Conservation (phyloP, 2,888 invertebrate species). For the Laothoe populi region DNA sequence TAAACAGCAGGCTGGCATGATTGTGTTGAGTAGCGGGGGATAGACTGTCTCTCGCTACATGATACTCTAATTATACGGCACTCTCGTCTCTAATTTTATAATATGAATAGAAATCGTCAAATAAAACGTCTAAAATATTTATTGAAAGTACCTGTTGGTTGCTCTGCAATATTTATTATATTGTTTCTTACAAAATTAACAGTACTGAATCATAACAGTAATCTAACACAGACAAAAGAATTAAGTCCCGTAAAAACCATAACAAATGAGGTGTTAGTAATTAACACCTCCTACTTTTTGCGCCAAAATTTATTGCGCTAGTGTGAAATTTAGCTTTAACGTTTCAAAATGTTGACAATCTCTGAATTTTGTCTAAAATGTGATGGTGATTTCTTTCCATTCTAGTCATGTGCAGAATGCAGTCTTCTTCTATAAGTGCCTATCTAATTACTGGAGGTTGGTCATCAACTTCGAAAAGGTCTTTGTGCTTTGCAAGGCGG, state of each 20-base stretch:
- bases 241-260: neutral
- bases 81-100: too few species aligned
- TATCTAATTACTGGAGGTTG: too few species aligned
- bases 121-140: too few species aligned
- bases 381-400: neutral
- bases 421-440: too few species aligned
- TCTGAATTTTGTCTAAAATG: neutral
- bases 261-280: slow-evolving; percentile 4
- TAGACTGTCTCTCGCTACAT: too few species aligned
- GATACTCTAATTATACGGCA: too few species aligned
- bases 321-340: slow-evolving; percentile 8
- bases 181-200: neutral
- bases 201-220: neutral
- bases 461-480: too few species aligned
- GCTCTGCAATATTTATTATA: neutral
- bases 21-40: too few species aligned
- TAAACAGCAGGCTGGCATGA: too few species aligned
- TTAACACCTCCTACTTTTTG: slow-evolving; percentile 14
- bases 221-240: neutral
- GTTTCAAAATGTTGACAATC: neutral
- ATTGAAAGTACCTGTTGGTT: too few species aligned
- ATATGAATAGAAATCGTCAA: too few species aligned
- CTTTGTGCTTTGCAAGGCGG: too few species aligned
- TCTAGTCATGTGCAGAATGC: neutral
- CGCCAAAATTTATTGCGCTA: neutral